Conservation (phyloP, 1,140 invertebrate species). For the Pseudomyrmex dendroicus region DNA sequence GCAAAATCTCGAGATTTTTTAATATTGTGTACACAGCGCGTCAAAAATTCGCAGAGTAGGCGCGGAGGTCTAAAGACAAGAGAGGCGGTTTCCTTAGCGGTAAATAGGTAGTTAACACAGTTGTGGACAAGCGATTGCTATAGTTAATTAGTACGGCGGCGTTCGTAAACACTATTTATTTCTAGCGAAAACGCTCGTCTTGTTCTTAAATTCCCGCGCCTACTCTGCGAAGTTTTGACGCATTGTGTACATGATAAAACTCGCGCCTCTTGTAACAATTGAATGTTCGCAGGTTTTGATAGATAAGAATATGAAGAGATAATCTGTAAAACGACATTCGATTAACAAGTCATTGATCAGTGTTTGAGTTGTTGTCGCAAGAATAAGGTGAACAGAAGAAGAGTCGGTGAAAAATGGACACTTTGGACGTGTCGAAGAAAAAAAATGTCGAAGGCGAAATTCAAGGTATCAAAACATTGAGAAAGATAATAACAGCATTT, state of each 20-base stretch:
- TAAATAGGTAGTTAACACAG: too few relatives aligned
- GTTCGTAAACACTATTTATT: too few relatives aligned
- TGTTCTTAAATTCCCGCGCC: too few relatives aligned
- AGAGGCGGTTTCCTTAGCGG: too few relatives aligned
- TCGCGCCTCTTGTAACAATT: conserved; percentile 24
- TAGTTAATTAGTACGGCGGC: too few relatives aligned
- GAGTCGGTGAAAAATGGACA: conserved; percentile 22
- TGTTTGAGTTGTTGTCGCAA: conserved; percentile 29
- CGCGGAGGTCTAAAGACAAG: too few relatives aligned
- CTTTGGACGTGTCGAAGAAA: neutral
- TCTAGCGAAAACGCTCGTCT: too few relatives aligned
- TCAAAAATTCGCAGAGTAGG: too few relatives aligned
- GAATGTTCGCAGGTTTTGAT: conserved; percentile 38
- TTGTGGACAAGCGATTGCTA: too few relatives aligned
- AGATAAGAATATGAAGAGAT: conserved; percentile 59
- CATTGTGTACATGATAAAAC: conserved; percentile 27
- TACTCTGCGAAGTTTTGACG: too few relatives aligned
- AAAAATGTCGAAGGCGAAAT: conserved; percentile 50
- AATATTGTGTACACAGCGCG: neutral
- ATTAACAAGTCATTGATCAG: conserved; percentile 54
- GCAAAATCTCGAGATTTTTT: neutral
- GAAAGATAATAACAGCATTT: neutral
- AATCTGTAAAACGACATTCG: conserved; percentile 23
- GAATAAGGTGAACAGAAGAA: conserved; percentile 10
- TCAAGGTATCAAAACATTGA: conserved; percentile 40